These are phyloP conservation scores for Onychostoma macrolepis DNA, from an alignment of 2,113 vertebrate species.

Conservation along the genomic window DNA sequence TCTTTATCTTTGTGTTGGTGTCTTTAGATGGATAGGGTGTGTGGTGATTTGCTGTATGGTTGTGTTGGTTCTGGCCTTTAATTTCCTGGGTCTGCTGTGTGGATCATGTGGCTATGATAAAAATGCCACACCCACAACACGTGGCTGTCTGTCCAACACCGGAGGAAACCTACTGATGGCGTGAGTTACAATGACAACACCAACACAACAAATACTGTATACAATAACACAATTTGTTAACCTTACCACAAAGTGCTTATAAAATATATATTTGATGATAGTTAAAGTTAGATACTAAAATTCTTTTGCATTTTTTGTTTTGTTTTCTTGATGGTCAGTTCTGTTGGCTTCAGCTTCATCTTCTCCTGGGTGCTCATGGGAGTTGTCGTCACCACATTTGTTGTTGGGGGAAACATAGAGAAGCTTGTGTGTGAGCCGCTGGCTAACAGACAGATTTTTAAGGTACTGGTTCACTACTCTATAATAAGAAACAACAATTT, in stretches of 20 bases:
- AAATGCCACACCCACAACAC: constrained; percentile 85
- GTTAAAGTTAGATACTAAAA: background rate
- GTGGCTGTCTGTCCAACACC: constrained; percentile 92
- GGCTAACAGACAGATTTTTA: constrained; percentile 84
- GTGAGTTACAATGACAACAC: constrained; percentile 73
- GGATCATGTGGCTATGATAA: constrained; percentile 86
- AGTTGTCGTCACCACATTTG: constrained; percentile 84
- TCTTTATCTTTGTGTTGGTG: constrained; percentile 34
- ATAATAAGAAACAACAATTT: background rate
- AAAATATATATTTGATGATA: background rate
- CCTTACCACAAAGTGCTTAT: background rate
- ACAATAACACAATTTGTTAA: background rate
- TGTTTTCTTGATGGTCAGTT: constrained; percentile 71
- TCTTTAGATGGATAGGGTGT: constrained; percentile 85
- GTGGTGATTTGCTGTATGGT: constrained; percentile 84
- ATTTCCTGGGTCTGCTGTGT: constrained; percentile 86
- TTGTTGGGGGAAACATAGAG: constrained; percentile 88
- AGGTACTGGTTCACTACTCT: constrained; percentile 56
- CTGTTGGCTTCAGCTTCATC: constrained; percentile 91
- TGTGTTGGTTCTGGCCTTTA: constrained; percentile 85
- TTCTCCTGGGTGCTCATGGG: constrained; percentile 91
- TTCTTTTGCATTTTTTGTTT: background rate
- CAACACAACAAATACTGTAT: background rate
- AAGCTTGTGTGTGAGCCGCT: constrained; percentile 94
- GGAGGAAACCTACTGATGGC: constrained; percentile 95